Conservation (phyloP, 1,140 invertebrate genomes). For the Drosophila malerkotliana region DNA sequence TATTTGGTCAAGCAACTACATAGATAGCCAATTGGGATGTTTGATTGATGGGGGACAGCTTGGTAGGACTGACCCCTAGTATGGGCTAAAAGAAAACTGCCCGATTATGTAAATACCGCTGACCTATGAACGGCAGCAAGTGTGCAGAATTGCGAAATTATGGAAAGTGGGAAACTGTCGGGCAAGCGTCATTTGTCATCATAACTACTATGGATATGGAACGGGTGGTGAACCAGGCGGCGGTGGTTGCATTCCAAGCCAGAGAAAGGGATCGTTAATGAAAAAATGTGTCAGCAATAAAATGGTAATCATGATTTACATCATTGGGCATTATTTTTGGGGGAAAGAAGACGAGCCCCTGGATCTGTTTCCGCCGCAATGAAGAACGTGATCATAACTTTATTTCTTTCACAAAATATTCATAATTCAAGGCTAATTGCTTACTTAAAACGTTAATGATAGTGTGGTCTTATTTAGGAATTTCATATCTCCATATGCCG, state of each 20-base stretch:
- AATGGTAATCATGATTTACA: slow-evolving; percentile 78
- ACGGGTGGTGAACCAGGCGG: not conserved
- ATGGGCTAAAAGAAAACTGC: slow-evolving; percentile 8
- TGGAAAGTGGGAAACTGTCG: slow-evolving; percentile 62
- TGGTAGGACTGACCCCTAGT: slow-evolving; percentile 1
- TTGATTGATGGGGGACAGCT: slow-evolving; percentile 58
- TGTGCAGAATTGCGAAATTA: slow-evolving; percentile 74
- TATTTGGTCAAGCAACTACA: too few species aligned
- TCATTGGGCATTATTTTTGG: slow-evolving; percentile 28
- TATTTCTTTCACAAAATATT: slow-evolving; percentile 35
- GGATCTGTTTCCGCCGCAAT: not conserved
- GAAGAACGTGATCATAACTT: slow-evolving; percentile 54
- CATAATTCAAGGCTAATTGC: slow-evolving; percentile 53
- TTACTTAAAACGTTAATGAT: slow-evolving; percentile 33
- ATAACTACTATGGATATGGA: slow-evolving; percentile 40
- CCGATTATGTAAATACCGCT: slow-evolving; percentile 69
- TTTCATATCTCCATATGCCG: slow-evolving; percentile 17
- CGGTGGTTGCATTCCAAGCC: slow-evolving; percentile 22
- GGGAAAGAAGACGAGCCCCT: slow-evolving; percentile 22
- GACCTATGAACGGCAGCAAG: slow-evolving; percentile 61
- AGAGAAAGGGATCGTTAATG: slow-evolving; percentile 52
- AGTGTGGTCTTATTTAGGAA: slow-evolving; percentile 16
- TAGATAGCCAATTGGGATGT: slow-evolving; percentile 28
- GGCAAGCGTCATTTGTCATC: slow-evolving; percentile 67
- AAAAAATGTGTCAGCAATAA: slow-evolving; percentile 77